Evolutionary conservation across 2,113 vertebrate genomes (phyloP).

Genomic region (Trichechus manatus): DNA sequence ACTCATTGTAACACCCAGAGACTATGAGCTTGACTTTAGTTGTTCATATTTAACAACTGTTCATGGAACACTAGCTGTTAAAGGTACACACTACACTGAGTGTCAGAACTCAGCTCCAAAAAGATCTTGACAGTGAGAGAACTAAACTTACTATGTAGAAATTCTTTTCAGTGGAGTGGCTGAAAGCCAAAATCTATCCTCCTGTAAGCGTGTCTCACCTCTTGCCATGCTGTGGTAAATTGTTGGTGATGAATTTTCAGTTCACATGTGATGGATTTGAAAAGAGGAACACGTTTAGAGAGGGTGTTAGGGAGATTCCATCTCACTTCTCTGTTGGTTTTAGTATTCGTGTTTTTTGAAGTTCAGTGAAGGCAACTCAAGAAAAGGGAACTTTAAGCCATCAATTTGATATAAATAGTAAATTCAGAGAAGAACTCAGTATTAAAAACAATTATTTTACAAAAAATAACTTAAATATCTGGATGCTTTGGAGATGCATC

Average conservation of each 20-base stretch:
- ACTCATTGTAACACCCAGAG: too few species aligned
- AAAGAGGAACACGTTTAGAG: not conserved
- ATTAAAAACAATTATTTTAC: not conserved
- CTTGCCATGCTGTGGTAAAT: not conserved
- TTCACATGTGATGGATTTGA: not conserved
- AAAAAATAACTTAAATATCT: not conserved
- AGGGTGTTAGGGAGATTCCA: not conserved
- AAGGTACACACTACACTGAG: not conserved
- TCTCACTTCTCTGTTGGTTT: not conserved
- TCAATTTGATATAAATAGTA: not conserved
- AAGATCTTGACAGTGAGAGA: not conserved
- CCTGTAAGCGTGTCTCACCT: too few species aligned
- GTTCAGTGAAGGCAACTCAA: not conserved
- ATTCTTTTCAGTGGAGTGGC: not conserved
- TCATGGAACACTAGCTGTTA: fast-evolving
- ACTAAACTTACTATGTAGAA: not conserved
- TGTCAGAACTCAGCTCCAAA: not conserved
- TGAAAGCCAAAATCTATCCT: not conserved
- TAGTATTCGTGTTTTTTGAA: too few species aligned
- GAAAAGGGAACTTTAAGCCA: not conserved
- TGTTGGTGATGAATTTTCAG: not conserved
- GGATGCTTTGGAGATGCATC: fast-evolving
- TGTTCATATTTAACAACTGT: not conserved
- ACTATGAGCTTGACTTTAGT: too few species aligned
- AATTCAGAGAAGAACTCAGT: not conserved